phyloP scores from a whole-genome alignment of 2,797 vertebrate species.

The Valencia hispanica region DNA sequence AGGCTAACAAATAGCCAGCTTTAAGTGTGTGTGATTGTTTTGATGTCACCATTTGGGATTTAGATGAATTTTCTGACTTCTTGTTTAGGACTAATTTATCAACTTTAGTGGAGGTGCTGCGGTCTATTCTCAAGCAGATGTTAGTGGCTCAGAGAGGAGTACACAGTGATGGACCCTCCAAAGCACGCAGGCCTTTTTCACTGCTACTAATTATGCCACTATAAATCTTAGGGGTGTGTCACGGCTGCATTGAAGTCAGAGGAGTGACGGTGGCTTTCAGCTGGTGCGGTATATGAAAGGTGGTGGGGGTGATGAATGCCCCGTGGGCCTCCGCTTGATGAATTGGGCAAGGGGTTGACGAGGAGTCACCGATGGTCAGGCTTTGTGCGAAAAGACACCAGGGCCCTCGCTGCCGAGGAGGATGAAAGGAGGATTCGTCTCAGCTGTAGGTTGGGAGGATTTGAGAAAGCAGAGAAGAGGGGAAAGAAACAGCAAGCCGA shows the following conservation, averaged over 20 bases:
- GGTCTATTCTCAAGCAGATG: conserved; percentile 66
- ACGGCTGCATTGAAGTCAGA: conserved; percentile 76
- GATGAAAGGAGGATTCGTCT: conserved; percentile 78
- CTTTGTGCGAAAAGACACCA: conserved; percentile 74
- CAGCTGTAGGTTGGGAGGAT: conserved; percentile 65
- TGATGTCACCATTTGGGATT: conserved; percentile 46
- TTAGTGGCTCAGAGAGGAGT: conserved; percentile 55
- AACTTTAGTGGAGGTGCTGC: conserved; percentile 51
- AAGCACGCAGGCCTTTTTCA: conserved; percentile 66
- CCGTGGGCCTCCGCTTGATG: conserved; percentile 77
- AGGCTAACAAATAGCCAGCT: conserved; percentile 58
- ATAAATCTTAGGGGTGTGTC: conserved; percentile 81
- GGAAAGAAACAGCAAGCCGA: conserved; percentile 50
- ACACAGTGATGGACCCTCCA: conserved; percentile 68
- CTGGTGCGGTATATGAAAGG: conserved; percentile 79
- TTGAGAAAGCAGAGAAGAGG: conserved; percentile 56
- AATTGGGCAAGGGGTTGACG: conserved; percentile 78
- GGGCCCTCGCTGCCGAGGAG: conserved; percentile 63
- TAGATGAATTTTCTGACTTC: conserved; percentile 59
- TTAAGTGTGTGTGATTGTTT: conserved; percentile 54
- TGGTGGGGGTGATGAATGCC: conserved; percentile 77
- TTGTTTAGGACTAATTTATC: conserved; percentile 66
- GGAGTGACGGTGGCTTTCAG: conserved; percentile 80
- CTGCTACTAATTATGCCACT: conserved; percentile 78
- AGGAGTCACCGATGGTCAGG: conserved; percentile 78